phyloP scores from a whole-genome alignment of 2,797 vertebrate species.

The Ara ararauna region DNA sequence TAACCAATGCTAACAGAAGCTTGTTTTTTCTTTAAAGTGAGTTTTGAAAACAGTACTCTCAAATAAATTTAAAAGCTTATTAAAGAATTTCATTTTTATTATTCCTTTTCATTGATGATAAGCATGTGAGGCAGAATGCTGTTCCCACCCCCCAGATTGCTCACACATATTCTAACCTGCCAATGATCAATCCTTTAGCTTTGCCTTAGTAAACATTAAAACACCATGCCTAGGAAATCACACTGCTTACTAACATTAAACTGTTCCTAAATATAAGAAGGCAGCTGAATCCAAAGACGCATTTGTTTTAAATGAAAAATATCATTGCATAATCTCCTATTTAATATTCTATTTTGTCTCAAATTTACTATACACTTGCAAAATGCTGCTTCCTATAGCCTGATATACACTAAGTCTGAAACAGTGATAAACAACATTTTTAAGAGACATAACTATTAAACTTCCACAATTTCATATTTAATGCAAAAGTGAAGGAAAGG shows the following conservation, averaged over 20 bases:
- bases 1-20: constrained; percentile 16
- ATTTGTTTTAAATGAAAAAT: not conserved
- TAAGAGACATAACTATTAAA: not conserved
- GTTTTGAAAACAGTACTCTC: not conserved
- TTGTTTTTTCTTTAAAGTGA: not conserved
- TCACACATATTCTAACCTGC: not conserved
- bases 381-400: not conserved
- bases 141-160: not conserved
- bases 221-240: not conserved
- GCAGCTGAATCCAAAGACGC: not conserved
- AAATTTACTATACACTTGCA: not conserved
- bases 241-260: not conserved
- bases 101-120: not conserved
- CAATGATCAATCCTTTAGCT: not conserved
- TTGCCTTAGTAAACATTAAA: not conserved
- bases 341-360: not conserved
- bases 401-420: not conserved
- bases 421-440: not conserved
- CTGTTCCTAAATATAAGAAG: not conserved
- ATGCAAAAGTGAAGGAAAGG: not conserved
- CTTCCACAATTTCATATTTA: not conserved
- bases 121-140: not conserved
- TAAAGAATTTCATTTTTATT: not conserved
- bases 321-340: not conserved
- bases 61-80: not conserved